These are phyloP conservation scores for Cassiopea andromeda DNA, from an alignment of 30 jellyfish, hydroid and myxozoan species.

Conservation along the genomic window DNA sequence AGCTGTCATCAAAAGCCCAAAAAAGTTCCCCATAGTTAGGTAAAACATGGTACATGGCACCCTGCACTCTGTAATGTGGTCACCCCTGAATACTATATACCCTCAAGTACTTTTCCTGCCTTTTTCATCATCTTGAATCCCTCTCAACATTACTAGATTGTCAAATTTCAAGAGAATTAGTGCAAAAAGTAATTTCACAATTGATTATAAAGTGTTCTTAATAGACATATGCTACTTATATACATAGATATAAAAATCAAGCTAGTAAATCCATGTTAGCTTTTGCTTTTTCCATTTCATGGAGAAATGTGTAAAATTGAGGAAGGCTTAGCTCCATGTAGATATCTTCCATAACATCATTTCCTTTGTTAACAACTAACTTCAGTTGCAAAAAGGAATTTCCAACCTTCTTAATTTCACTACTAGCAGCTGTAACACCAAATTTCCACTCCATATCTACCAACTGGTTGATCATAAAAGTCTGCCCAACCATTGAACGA, in stretches of 20 bases:
- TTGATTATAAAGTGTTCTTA: too few species aligned
- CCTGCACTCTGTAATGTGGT: too few species aligned
- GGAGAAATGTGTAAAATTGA: conserved; percentile 87
- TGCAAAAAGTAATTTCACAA: too few species aligned
- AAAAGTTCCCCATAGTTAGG: too few species aligned
- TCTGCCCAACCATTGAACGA: conserved; percentile 65
- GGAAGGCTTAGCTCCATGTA: conserved; percentile 86
- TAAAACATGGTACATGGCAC: too few species aligned
- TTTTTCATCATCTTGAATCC: too few species aligned
- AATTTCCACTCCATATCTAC: conserved; percentile 97
- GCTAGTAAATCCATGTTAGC: conserved; percentile 71
- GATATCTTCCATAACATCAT: conserved; percentile 68
- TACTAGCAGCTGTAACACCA: conserved; percentile 96
- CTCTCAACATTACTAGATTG: too few species aligned
- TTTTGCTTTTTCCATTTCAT: conserved; percentile 94
- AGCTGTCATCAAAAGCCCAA: too few species aligned
- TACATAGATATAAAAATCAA: not conserved
- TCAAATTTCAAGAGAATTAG: too few species aligned
- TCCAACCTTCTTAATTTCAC: conserved; percentile 79
- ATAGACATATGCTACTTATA: not conserved
- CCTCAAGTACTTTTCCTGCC: too few species aligned
- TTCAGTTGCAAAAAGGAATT: conserved; percentile 82
- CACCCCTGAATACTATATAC: too few species aligned
- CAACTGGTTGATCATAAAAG: conserved; percentile 78
- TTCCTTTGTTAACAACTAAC: conserved; percentile 77